Base-by-base conservation (phyloP, 1,140 invertebrate species). In the Drosophila sturtevanti region DNA sequence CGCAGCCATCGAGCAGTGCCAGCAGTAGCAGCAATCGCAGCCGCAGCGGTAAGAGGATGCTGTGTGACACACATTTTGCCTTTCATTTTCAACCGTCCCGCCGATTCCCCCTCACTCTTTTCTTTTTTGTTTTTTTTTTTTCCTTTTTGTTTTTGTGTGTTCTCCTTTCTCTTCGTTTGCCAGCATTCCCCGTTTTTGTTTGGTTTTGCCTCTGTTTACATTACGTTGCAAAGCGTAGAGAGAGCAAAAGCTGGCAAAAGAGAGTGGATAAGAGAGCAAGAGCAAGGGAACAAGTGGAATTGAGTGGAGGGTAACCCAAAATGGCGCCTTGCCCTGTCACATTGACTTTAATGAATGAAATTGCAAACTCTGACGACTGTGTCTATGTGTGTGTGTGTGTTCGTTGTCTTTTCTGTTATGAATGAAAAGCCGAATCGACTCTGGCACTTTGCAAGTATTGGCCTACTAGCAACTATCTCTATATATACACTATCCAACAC, bases 271-370 rank as follows among this genome's bases (percentile, higher is more conserved):
- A 2, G 58, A 41, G 22, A n/a, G 22, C 34, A 21, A 27, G 58
- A 34, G 18, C 37, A 16, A 44, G 16, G 61, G 66, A 62, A 27
- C 18, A 65, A 14, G 27, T 14, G 9, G 24, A 41, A 60, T 51
- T 16, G 18, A 63, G 58, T 35, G 34, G 41, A 72, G 24, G 35
- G 58, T 54, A 51, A 52, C 58, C 52, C 16, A 37, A 67, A 64
- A 67, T 56, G 58, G 35, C 55, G 60, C 48, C 63, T 54, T 60
- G 44, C 27, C 58, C 58, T 63, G 59, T 58, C 71, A 44, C 61
- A 66, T 27, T 58, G 38, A 71, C 69, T 80, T 85, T 86, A 86
- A 87, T 86, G 81, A 86, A 86, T 86, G 81, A 87, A 87, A 82
- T 68, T 82, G 72, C 68, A 68, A 24, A 22, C 44, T 14, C 54